Percentiles rank a stretch among this genome's conserved stretches.
phyloP scores from a whole-genome alignment of 2,888 invertebrate genomes.

The Eurytoma californica region DNA sequence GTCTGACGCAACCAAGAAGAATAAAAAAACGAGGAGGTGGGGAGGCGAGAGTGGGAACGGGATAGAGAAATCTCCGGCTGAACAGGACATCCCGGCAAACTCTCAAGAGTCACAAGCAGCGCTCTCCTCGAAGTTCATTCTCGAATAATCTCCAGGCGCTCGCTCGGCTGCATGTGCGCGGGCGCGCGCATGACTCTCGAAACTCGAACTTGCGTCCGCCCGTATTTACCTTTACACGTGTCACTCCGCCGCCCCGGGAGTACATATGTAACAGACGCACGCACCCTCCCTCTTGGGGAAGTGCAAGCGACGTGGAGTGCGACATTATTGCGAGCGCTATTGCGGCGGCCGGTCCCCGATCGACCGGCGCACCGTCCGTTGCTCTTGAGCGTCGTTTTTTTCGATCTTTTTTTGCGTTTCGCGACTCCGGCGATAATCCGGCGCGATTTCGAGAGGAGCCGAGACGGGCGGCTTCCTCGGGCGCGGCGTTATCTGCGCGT shows the following conservation, averaged over 20 bases:
- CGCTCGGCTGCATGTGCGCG: conserved; percentile 44
- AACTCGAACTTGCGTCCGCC: conserved; percentile 43
- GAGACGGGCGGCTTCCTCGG: background rate
- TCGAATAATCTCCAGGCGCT: conserved; percentile 58
- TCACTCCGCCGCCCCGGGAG: background rate
- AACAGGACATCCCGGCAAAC: conserved; percentile 56
- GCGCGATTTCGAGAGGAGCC: background rate
- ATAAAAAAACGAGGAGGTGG: too few relatives aligned
- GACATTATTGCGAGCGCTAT: conserved; percentile 27
- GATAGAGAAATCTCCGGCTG: conserved; percentile 37
- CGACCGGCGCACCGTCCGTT: background rate
- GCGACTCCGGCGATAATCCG: background rate
- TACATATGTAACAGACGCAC: background rate
- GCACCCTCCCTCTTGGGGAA: background rate
- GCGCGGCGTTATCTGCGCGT: conserved; percentile 27
- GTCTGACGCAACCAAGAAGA: background rate
- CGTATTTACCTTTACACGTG: conserved; percentile 32
- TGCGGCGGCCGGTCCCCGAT: background rate
- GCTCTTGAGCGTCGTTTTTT: background rate
- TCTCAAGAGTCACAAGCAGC: conserved; percentile 59
- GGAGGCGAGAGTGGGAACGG: too few relatives aligned
- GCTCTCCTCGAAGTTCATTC: conserved; percentile 59
- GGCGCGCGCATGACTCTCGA: conserved; percentile 33
- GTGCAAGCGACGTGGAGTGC: conserved; percentile 11
- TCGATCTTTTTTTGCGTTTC: background rate